Evolutionary conservation across 1,140 invertebrate genomes (phyloP), one percentile per base, ranked within the genome.

Genomic region (Bombus haemorrhoidalis): DNA sequence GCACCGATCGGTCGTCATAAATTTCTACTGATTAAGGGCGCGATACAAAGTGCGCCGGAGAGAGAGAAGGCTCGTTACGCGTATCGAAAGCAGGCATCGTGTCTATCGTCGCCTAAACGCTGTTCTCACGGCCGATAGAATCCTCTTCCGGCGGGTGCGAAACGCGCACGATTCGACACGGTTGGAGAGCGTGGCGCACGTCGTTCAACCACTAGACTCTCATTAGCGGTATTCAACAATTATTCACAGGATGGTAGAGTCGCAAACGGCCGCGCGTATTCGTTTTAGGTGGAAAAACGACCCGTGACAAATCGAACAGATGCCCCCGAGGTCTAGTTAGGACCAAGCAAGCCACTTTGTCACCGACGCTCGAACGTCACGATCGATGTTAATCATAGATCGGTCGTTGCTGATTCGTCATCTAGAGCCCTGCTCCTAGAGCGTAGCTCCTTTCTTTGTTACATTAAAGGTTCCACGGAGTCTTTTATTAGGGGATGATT

Each of bases 221-320:
- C 94, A 93, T 95, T 94, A 95, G 93, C 89, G 91, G 91, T 91
- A 94, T 95, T 95, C 92, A 94, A 89, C 93, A 94, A 95, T 95
- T 95, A 94, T 95, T 92, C 93, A 95, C 94, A 94, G 92, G 75
- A 37, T 81, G 89, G 64, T 85, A 89, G 92, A 28, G 28, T 59
- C 71, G 92, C 89, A 88, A 92, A 91, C 87, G 87, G 87, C 79
- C 76, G 87, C 10, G 66, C 71, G 53, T 34, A 66, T 66, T 8
- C 59, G 57, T 85, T 66, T 72, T 74, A 18, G 91, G 89, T 84
- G 87, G 90, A 89, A 91, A 88, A 92, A 68, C 87, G 87, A 78
- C n/a, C 92, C 92, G 92, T 92, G 90, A 94, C 94, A 90, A 95
- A 95, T 94, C 90, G 92, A 89, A 86, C 94, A 94, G 94, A 94